These are phyloP conservation scores for Pyxicephalus adspersus DNA, from an alignment of 2,113 vertebrate genomes.

Conservation along the genomic window DNA sequence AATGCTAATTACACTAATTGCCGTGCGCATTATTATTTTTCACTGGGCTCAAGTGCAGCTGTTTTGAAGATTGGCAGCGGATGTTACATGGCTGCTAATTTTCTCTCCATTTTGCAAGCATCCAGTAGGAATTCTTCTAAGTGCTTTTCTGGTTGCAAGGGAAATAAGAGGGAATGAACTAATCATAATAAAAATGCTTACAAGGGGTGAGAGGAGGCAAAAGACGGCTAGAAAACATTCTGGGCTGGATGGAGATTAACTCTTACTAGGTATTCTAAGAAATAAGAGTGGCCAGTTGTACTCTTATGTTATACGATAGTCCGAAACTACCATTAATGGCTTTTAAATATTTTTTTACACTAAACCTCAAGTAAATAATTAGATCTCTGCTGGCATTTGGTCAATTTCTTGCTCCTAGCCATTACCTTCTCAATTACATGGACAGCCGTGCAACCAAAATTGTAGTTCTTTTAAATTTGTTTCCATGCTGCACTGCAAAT, in stretches of 20 bases:
- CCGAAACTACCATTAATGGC: too few species aligned
- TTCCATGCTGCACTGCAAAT: too few species aligned
- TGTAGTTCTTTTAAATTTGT: too few species aligned
- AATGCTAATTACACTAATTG: conserved; percentile 57
- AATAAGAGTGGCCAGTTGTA: too few species aligned
- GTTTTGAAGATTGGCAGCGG: conserved; percentile 54
- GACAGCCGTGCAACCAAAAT: too few species aligned
- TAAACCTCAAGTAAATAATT: too few species aligned
- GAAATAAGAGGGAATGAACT: conserved; percentile 56
- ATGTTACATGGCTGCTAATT: conserved; percentile 55
- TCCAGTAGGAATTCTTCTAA: conserved; percentile 56
- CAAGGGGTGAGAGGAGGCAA: conserved; percentile 22
- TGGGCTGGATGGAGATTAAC: conserved; percentile 24
- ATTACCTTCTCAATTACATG: too few species aligned
- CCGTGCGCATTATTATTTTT: conserved; percentile 53
- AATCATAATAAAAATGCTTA: conserved; percentile 58
- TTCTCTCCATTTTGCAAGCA: conserved; percentile 51
- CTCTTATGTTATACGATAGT: too few species aligned
- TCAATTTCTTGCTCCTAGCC: too few species aligned
- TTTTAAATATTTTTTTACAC: too few species aligned
- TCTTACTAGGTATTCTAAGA: background rate
- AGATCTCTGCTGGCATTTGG: too few species aligned
- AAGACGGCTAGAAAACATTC: background rate
- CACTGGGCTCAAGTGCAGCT: conserved; percentile 53
- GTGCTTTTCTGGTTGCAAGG: conserved; percentile 57